Evolutionary conservation across 2,797 vertebrate species (phyloP), one percentile per base, ranked within the genome.

Genomic region (Labeo calbasu): DNA sequence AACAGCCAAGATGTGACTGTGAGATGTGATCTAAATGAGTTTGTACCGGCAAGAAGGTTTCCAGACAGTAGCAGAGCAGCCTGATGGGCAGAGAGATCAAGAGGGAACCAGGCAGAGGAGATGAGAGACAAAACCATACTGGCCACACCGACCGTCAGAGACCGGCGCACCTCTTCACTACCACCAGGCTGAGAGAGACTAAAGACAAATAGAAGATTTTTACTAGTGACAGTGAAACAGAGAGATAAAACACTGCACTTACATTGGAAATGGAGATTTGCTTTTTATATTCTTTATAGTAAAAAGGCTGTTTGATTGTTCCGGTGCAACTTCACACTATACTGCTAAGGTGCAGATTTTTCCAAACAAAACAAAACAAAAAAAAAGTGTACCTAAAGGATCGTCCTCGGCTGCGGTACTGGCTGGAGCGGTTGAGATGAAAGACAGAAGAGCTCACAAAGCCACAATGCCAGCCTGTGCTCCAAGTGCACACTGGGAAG

Each of bases 1-100:
- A 73, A 51, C 14, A 50, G 14, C 14, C 9, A 12, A 51, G 25
- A 48, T 28, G 70, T 50, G 70, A 19, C 9, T 69, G 12, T n/a
- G 17, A n/a, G 10, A 21, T 43, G 36, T 13, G n/a, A 65, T 80
- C 10, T 61, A 48, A 80, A 73, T 11, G 14, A 43, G 13, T 55
- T 32, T 25, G n/a, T 89, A 99, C 98, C 98, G 89, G 98, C 95
- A 14, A 99, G 94, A 89, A 99, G 92, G 90, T 99, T 99, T 85
- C 98, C 98, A 59, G 94, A 95, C 71, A 99, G 93, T 88, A 99
- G 86, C 81, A 99, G 93, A 77, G 98, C 97, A 72, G 99, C 97
- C 87, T 99, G 98, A 89, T 99, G 98, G 40, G 97, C 96, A 14
- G 97, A 96, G 40, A 99, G 96, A 87, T 99, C 98, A 84, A 99